Base-by-base conservation (phyloP, 2,888 invertebrate genomes). In the Caenorhabditis afra region DNA sequence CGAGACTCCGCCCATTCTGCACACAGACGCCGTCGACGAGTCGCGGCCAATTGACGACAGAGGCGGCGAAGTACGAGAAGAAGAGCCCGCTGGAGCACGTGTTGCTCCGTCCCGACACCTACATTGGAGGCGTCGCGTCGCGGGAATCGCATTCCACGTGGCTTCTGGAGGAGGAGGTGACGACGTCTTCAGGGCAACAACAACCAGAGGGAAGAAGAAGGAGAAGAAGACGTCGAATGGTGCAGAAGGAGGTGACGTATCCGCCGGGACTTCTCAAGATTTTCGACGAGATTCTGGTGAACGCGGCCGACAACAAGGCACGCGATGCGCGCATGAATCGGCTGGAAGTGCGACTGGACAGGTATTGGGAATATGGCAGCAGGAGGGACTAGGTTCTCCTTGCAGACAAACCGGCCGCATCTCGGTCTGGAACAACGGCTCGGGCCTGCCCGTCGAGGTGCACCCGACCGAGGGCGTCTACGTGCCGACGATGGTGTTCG, bases 401-500 rank as follows among this genome's bases (percentile, higher is more conserved):
- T 62, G 10, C 55, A 80, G 81, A 52, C 18, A 67, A 55, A 41
- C 45, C 1, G 23, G 50, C 12, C 47, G 66, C 39, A 79, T 81
- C 11, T 53, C 95, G 0, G 93, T 99, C 44, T 97, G 78, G 81
- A 85, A 85, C 64, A 77, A 85, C 35, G 85, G 85, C 11, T n/a
- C 37, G 3, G 82, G 82, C 8, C 55, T 85, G 62, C 84, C 84
- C 0, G 74, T 85, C 14, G 80, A 80, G 39, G 50, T 71, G 35
- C 84, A 84, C 50, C 81, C 81, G 3, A 23, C 50, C 0, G 81
- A 81, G 59, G 44, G 97, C 86, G 96, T 99, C 95, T 97, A 93
- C 91, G 97, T 99, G 3, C 98, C 99, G 0, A 96, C 97, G 0
- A 95, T 99, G 95, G 98, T 99, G 87, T 99, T 99, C 91, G 99